Conservation (phyloP, 1,140 invertebrate genomes). For the Rhagoletis zephyria region DNA sequence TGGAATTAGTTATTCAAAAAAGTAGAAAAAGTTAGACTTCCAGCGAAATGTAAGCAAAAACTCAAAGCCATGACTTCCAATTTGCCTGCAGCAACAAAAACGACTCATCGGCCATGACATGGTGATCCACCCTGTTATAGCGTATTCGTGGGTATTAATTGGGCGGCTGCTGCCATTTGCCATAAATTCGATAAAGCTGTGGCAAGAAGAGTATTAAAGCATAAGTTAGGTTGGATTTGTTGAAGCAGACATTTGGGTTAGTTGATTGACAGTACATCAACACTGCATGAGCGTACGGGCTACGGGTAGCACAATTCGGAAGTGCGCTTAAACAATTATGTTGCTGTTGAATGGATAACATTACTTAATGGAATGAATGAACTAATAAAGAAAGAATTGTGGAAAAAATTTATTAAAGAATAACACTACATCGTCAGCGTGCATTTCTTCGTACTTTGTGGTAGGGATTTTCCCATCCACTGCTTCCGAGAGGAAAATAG, state of each 20-base stretch:
- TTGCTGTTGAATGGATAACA: not conserved
- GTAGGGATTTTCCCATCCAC: too few relatives aligned
- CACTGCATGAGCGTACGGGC: not conserved
- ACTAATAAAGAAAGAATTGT: not conserved
- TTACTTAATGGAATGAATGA: not conserved
- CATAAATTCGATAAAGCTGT: constrained; percentile 15
- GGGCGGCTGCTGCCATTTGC: not conserved
- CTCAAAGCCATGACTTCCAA: not conserved
- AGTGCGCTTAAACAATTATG: not conserved
- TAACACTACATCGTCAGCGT: too few relatives aligned
- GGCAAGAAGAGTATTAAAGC: not conserved
- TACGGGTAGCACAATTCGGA: not conserved
- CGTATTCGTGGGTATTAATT: not conserved
- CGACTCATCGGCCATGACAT: not conserved
- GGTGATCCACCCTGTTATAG: not conserved
- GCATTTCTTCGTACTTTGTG: too few relatives aligned
- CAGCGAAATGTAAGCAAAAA: not conserved
- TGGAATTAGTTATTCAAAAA: constrained; percentile 56
- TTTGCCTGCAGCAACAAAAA: not conserved
- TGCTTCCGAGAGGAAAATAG: too few relatives aligned
- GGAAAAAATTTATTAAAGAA: not conserved
- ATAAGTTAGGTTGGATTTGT: constrained; percentile 29
- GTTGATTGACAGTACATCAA: not conserved
- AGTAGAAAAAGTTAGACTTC: constrained; percentile 29
- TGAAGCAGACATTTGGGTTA: constrained; percentile 6